Percentiles rank a stretch among this genome's conserved stretches.
These are phyloP conservation scores for Erinaceus europaeus DNA, from an alignment of 2,113 vertebrate genomes.

Conservation along the genomic window DNA sequence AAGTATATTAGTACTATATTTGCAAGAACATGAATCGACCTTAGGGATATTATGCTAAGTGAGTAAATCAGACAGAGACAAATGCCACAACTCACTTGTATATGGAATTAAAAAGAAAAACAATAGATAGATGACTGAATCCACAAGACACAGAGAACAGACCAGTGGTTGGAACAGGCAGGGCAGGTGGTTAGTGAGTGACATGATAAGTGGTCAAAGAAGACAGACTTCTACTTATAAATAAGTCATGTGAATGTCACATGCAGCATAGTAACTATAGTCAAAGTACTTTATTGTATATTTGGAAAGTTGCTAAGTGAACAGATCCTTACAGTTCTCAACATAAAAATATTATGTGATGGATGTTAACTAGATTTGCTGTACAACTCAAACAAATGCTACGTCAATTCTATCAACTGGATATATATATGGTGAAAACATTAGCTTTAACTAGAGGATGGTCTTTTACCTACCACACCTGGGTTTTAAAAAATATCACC, in stretches of 20 bases:
- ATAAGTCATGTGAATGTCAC: background rate
- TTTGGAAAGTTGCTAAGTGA: background rate
- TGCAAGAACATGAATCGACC: background rate
- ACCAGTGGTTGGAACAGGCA: background rate
- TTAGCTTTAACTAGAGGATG: background rate
- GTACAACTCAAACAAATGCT: background rate
- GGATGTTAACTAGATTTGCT: background rate
- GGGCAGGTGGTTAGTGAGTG: background rate
- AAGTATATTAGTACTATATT: background rate
- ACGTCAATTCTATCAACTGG: background rate
- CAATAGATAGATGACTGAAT: background rate
- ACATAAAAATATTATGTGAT: background rate
- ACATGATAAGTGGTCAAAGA: background rate
- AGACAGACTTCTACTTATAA: background rate
- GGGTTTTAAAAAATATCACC: slow-evolving; percentile 1
- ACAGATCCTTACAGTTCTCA: background rate
- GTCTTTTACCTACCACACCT: background rate
- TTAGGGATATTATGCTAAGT: background rate
- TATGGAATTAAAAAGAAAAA: background rate
- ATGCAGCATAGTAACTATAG: background rate
- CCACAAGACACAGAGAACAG: background rate
- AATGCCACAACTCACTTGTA: background rate
- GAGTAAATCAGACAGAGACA: background rate
- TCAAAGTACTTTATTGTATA: background rate
- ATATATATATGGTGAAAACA: background rate